Evolutionary conservation across 2,113 vertebrate genomes (phyloP).

Genomic region (Platichthys stellatus): DNA sequence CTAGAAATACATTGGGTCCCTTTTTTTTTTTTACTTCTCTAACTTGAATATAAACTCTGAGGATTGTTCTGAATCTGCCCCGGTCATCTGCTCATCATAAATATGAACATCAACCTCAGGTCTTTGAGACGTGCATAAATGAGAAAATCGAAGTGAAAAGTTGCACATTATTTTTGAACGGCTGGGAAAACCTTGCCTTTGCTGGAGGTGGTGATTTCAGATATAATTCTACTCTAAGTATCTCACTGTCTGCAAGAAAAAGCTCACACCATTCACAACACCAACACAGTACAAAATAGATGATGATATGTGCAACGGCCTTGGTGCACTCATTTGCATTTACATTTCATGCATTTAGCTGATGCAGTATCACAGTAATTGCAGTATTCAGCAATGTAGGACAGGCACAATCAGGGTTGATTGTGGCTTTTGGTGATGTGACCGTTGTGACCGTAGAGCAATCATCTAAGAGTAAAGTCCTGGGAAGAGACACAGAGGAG

Average conservation of each 20-base stretch:
- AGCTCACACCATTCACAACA: neutral
- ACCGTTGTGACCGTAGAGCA: neutral
- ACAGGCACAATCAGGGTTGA: neutral
- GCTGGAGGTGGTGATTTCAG: neutral
- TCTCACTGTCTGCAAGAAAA: neutral
- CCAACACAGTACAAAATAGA: neutral
- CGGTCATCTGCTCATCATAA: no score
- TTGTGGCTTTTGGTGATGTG: neutral
- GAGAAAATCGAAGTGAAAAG: neutral
- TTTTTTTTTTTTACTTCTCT: no score
- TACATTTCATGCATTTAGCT: conserved; percentile 1
- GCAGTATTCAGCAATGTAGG: neutral
- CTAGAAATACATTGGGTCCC: no score
- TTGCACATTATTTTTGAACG: neutral
- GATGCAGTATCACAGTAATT: neutral
- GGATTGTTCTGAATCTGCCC: no score
- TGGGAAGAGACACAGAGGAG: neutral
- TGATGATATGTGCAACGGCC: neutral
- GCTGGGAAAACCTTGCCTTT: neutral
- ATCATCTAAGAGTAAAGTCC: neutral
- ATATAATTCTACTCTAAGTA: neutral
- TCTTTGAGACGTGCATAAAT: neutral
- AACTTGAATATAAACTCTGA: no score
- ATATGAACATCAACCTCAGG: neutral
- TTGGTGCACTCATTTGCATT: conserved; percentile 1